Base-by-base conservation (phyloP, 2,888 invertebrate genomes). In the Drosophila algonquin region DNA sequence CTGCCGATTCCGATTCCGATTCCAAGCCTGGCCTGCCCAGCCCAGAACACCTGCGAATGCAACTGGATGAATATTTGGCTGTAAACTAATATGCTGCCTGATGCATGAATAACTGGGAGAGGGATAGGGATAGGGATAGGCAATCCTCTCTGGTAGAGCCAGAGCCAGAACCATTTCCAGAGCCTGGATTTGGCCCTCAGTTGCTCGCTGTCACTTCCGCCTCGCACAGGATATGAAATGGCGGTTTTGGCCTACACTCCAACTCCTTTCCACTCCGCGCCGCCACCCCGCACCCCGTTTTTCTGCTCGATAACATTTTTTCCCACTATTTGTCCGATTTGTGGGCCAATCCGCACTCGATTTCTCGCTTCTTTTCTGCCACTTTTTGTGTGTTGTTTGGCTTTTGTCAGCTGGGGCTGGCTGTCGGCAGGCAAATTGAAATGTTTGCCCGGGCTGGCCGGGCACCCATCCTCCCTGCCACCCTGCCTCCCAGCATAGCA, bases 271-370 rank as follows among this genome's bases (percentile, higher is more conserved):
- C 24, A 24, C 5, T 24, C 21, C 21, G 21, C 21, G 2, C 40
- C 6, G 14, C 48, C 32, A n/a, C 8, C 50, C 44, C 54, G 40
- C 35, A 24, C 35, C 35, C 27, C 24, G 54, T 30, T 27, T 7
- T 24, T 40, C 27, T 63, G 24, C 16, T 21, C 8, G 9, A n/a
- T 47, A 16, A 40, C 40, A 40, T n/a, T 53, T 69, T 59, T 69
- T 55, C 79, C 8, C 76, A 67, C 73, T 81, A 81, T 82, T 87
- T 84, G 88, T 82, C 88, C 88, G 88, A 88, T 88, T 88, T 83
- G 89, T 82, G 89, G 71, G 75, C 64, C 72, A 85, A 77, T 87
- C 88, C 84, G 67, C 69, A 72, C 86, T 72, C 60, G 56, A 72
- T 74, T 83, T 65, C 47, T 48, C 32, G 47, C 45, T 7, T 24